These are phyloP conservation scores for Helogale parvula DNA, from an alignment of 2,113 vertebrate genomes.

Conservation along the genomic window DNA sequence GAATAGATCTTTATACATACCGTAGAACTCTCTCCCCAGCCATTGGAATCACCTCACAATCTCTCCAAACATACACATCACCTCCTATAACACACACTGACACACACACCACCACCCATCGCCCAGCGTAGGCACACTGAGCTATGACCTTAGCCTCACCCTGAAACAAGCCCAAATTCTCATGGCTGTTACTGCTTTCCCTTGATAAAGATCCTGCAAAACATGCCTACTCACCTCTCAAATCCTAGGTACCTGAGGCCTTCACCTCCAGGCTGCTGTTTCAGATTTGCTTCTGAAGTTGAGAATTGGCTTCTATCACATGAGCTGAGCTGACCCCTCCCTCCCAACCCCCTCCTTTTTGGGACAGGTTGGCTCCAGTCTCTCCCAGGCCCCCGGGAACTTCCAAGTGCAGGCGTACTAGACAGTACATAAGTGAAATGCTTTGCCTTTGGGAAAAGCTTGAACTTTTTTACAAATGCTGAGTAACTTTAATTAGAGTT, in stretches of 20 bases:
- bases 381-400: too few species aligned
- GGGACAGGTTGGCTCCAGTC: too few species aligned
- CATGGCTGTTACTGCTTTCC: not conserved
- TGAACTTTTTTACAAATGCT: slow-evolving; percentile 12
- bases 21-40: not conserved
- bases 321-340: too few species aligned
- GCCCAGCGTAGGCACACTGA: not conserved
- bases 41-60: not conserved
- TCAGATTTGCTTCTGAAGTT: too few species aligned
- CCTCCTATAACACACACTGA: not conserved
- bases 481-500: slow-evolving; percentile 42
- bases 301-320: too few species aligned
- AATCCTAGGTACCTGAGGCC: too few species aligned
- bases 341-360: too few species aligned
- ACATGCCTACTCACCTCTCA: too few species aligned
- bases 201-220: too few species aligned
- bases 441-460: slow-evolving; percentile 12
- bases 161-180: not conserved
- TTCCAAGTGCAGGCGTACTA: not conserved
- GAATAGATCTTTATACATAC: not conserved
- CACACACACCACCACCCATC: not conserved
- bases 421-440: not conserved
- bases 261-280: too few species aligned
- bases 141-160: not conserved
- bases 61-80: not conserved